A percentile compares a stretch with the other conserved stretches of the same genome.
Evolutionary conservation across 1,140 invertebrate genomes (phyloP).

Genomic region (Drosophila equinoxialis): DNA sequence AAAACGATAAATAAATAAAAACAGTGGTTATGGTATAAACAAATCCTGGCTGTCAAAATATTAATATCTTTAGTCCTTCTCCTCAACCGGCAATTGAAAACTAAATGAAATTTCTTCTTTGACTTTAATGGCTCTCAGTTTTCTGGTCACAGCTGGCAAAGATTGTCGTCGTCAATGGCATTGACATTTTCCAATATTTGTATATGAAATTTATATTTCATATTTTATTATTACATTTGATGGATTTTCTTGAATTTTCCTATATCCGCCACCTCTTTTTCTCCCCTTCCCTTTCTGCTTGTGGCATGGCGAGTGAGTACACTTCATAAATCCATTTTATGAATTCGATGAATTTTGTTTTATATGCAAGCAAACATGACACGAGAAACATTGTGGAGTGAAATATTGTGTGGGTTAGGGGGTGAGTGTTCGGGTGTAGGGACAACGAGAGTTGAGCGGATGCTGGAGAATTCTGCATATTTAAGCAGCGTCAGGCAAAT

Average conservation of each 20-base stretch:
- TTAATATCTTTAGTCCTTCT: too few relatives aligned
- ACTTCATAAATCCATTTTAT: conserved; percentile 74
- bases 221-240: conserved; percentile 33
- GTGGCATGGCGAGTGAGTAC: conserved; percentile 21
- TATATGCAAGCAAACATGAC: conserved; percentile 29
- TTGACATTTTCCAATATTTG: conserved; percentile 17
- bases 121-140: conserved; percentile 5
- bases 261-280: neutral
- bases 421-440: neutral
- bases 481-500: conserved; percentile 71
- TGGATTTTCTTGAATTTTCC: conserved; percentile 53
- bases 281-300: too few relatives aligned
- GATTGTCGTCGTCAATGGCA: neutral
- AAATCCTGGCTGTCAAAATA: too few relatives aligned
- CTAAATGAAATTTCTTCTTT: neutral
- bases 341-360: conserved; percentile 73
- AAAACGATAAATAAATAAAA: too few relatives aligned
- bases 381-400: conserved; percentile 13
- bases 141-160: neutral
- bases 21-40: too few relatives aligned
- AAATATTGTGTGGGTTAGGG: neutral
- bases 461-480: conserved; percentile 55
- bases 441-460: neutral
- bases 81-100: neutral
- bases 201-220: conserved; percentile 39